phyloP scores from a whole-genome alignment of 2,797 vertebrate species.

The Pseudocheirus occidentalis region DNA sequence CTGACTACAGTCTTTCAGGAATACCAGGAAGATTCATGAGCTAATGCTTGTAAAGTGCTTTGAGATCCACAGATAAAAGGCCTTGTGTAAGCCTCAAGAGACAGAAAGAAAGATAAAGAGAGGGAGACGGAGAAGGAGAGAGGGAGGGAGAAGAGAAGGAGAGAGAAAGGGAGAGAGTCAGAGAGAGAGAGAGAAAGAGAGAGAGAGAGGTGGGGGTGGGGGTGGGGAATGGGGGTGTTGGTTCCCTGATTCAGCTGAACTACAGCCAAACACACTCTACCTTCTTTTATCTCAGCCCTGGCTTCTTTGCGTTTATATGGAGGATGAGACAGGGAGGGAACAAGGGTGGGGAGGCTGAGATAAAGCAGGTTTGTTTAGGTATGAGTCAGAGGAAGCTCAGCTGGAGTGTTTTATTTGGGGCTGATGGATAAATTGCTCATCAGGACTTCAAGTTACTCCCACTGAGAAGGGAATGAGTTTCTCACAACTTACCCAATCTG shows the following conservation, averaged over 20 bases:
- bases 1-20: background rate
- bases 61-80: background rate
- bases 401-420: conserved; percentile 61
- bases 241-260: conserved; percentile 25
- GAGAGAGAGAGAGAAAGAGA: too few species aligned
- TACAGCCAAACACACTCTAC: background rate
- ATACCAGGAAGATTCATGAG: background rate
- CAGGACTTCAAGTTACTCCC: conserved; percentile 53
- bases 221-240: background rate
- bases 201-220: background rate
- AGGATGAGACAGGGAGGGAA: conserved; percentile 11
- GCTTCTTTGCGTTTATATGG: conserved; percentile 64
- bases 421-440: conserved; percentile 69
- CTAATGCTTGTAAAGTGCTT: background rate
- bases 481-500: conserved; percentile 27
- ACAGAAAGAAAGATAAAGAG: too few species aligned
- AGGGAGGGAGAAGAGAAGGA: too few species aligned
- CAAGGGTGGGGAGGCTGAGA: conserved; percentile 50
- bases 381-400: conserved; percentile 77
- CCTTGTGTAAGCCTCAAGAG: background rate
- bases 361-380: conserved; percentile 62
- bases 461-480: background rate
- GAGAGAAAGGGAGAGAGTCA: too few species aligned
- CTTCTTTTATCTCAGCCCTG: conserved; percentile 60
- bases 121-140: too few species aligned